Base-by-base conservation (phyloP, 2,888 invertebrate species). In the Lydus trimaculatus region DNA sequence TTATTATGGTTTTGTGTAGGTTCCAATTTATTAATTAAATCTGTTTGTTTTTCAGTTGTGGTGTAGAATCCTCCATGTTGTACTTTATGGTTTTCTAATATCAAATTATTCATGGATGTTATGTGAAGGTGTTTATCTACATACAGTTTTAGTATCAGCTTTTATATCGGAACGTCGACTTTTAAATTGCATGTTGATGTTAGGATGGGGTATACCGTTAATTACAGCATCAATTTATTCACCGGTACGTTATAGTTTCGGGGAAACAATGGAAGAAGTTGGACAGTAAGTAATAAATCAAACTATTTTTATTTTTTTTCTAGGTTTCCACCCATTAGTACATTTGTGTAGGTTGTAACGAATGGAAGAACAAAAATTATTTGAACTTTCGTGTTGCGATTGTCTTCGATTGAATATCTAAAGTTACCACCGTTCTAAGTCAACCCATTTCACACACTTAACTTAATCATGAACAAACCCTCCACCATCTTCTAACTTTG, bases 41-140 rank as follows among this genome's bases (percentile, higher is more conserved):
- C 7, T 72, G 72, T 75, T 70, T n/a, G n/a, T n/a, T 63, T 85
- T 87, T 58, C 90, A 96, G 90, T 84, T 89, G 15, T 91, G 92
- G 88, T 98, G 98, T 84, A 92, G 94, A 76, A 86, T 90, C 64
- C 88, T 97, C 61, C 94, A 96, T 87, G 91, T 94, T 33, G 84
- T 93, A 61, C 90, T 95, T 63, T 95, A 96, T 86, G 96, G 95
- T 85, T 95, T 95, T 81, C 89, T 97, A 75, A 89, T 97, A 70
- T 94, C 95, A 79, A 97, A 95, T 87, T 98, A 97, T 87, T 92
- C 95, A 76, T 98, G 98, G 98, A 98, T 97, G 97, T 89, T 98
- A 80, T 96, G 96, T 86, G 97, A 97, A 86, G 97, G 97, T 0
- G 90, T 97, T 74, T 97, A 97, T 86, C 89, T 98, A 74, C 97